Percentiles rank a stretch among this genome's conserved stretches.
Conservation (phyloP, 2,113 vertebrate genomes). For the Cryptotis parvus region DNA sequence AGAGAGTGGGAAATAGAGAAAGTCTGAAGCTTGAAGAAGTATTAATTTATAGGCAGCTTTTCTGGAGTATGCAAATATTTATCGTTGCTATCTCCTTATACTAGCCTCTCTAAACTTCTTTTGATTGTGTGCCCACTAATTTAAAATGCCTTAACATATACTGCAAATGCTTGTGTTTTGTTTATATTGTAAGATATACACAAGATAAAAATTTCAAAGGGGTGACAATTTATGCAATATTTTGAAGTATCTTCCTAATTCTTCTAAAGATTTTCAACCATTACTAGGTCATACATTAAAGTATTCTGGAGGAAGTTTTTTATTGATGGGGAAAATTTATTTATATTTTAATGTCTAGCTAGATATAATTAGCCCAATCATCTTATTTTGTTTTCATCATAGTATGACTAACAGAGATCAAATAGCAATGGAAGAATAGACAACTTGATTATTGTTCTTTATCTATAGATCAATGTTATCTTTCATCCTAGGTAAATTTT, state of each 20-base stretch:
- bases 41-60: neutral
- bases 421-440: neutral
- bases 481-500: neutral
- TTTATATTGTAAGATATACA: neutral
- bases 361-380: neutral
- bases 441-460: neutral
- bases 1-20: neutral
- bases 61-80: neutral
- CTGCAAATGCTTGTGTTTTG: neutral
- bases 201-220: neutral
- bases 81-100: constrained; percentile 8
- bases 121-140: neutral
- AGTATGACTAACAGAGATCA: neutral
- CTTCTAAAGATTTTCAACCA: neutral
- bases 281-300: neutral
- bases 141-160: neutral
- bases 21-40: neutral
- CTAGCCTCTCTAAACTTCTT: neutral
- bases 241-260: neutral
- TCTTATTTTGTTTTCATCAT: neutral
- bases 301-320: neutral
- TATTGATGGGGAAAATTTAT: neutral
- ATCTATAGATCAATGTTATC: too few relatives aligned
- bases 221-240: neutral
- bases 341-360: neutral